Base-by-base conservation (phyloP, 1,140 invertebrate species). In the Drosophila takahashii region DNA sequence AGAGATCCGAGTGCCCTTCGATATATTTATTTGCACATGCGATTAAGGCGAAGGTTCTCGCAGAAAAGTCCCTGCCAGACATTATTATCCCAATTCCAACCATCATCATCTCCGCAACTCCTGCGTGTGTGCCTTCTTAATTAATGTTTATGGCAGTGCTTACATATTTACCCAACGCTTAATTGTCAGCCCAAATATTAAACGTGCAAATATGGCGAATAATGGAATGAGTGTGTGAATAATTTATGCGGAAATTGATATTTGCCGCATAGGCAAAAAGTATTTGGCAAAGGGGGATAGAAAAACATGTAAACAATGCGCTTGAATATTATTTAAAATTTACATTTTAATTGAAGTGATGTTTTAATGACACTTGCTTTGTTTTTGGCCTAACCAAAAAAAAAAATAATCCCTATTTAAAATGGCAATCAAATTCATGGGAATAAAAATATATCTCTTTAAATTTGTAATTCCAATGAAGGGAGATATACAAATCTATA, bases 181-280 rank as follows among this genome's bases (percentile, higher is more conserved):
- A 79, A 86, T 86, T 86, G 79, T 50, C 50, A 60, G 44, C 15
- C 51, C 64, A 87, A 89, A 77, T 73, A 89, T 72, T 89, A 61
- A 77, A 50, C 50, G 42, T 52, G 61, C 16, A 72, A 76, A 79
- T 53, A 67, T 15, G 39, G 41, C 32, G 18, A 26, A 9, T 27
- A 41, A 34, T 26, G 36, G 44, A 48, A 41, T 13, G 26, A 8
- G 47, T 22, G 15, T 27, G 47, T 77, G 59, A 83, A 87, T 79
- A 79, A 77, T 79, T 79, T 50, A 77, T 53, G 32, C 39, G 13
- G 10, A 61, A 72, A 75, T 69, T 67, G 54, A 79, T 83, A 79
- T 87, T 62, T 39, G 50, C 29, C 22, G 54, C 32, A 32, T 48
- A 65, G 54, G 51, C 57, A 39, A 65, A 77, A 73, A 39, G 36